Percentiles rank a stretch among this genome's conserved stretches.
phyloP scores from a whole-genome alignment of 2,888 invertebrate genomes.

The Spialia ferax region DNA sequence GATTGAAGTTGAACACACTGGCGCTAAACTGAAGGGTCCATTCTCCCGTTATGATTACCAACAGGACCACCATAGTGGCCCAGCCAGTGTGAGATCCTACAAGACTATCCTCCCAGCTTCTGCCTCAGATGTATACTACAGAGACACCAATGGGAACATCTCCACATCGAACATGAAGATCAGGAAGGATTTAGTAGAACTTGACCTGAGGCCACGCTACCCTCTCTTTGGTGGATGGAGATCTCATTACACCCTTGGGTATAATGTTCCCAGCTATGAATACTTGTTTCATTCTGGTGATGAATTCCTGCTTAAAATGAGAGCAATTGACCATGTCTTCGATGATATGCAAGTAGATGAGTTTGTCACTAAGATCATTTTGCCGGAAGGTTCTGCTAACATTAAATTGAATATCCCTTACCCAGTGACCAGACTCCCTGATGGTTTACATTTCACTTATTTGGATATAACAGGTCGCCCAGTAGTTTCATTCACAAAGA shows the following conservation, averaged over 20 bases:
- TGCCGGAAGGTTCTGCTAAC: slow-evolving; percentile 97
- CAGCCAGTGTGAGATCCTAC: slow-evolving; percentile 96
- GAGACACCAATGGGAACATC: slow-evolving; percentile 99
- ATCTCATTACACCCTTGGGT: slow-evolving; percentile 98
- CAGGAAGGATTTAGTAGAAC: slow-evolving; percentile 96
- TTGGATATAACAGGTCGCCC: slow-evolving; percentile 97
- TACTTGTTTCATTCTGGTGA: slow-evolving; percentile 94
- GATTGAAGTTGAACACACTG: slow-evolving; percentile 96
- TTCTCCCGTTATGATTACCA: slow-evolving; percentile 99
- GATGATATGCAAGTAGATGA: slow-evolving; percentile 99
- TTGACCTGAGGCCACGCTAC: slow-evolving; percentile 98
- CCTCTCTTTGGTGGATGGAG: slow-evolving; percentile 99
- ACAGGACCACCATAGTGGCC: slow-evolving; percentile 95
- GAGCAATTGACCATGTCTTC: slow-evolving; percentile 98
- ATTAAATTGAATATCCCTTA: slow-evolving; percentile 94
- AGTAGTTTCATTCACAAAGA: slow-evolving; percentile 93
- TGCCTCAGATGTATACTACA: slow-evolving; percentile 98
- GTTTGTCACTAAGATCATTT: slow-evolving; percentile 93
- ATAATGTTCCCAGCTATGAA: slow-evolving; percentile 99
- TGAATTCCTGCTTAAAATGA: slow-evolving; percentile 95
- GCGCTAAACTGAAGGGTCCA: slow-evolving; percentile 96
- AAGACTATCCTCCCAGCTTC: slow-evolving; percentile 95
- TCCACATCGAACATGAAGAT: slow-evolving; percentile 97
- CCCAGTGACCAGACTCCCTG: slow-evolving; percentile 90
- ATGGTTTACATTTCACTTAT: slow-evolving; percentile 95